Conservation (phyloP, 1,140 invertebrate species). For the Hycleus phaleratus region DNA sequence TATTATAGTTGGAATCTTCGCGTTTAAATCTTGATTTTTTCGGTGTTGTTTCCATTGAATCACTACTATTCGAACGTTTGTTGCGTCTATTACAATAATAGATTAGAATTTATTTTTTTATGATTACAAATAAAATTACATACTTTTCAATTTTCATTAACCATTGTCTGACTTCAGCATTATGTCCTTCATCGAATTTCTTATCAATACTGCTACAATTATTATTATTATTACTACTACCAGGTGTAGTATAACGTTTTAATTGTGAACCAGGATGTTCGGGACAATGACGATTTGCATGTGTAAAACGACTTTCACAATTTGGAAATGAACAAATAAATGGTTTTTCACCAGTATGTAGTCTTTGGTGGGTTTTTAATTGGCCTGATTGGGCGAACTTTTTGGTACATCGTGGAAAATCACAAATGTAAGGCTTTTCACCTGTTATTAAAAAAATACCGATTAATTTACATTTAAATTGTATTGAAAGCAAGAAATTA, state of each 20-base stretch:
- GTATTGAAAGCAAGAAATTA: too few species aligned
- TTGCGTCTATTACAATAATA: constrained; percentile 16
- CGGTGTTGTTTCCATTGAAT: constrained; percentile 31
- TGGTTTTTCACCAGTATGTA: constrained; percentile 78
- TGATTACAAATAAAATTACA: constrained; percentile 35
- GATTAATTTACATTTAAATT: background rate
- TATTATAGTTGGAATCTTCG: constrained; percentile 23
- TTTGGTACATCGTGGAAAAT: constrained; percentile 67
- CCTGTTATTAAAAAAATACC: constrained; percentile 39
- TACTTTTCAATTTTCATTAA: constrained; percentile 48
- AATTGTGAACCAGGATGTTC: constrained; percentile 54
- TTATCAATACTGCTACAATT: constrained; percentile 25
- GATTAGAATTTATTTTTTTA: background rate
- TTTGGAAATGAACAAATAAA: constrained; percentile 64
- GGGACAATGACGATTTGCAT: constrained; percentile 71
- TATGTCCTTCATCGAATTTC: constrained; percentile 35
- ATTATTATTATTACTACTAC: constrained; percentile 40
- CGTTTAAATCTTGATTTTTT: constrained; percentile 27
- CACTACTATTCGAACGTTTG: constrained; percentile 20
- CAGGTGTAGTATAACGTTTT: constrained; percentile 48
- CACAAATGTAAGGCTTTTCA: constrained; percentile 70
- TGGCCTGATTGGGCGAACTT: constrained; percentile 80
- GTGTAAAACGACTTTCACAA: constrained; percentile 66
- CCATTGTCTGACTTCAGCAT: constrained; percentile 36
- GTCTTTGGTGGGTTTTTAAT: constrained; percentile 71